A percentile compares a stretch with the other conserved stretches of the same genome.
Conservation (phyloP, 37 sponge, comb jelly and placozoan species). For the Theonella swinhoei region DNA sequence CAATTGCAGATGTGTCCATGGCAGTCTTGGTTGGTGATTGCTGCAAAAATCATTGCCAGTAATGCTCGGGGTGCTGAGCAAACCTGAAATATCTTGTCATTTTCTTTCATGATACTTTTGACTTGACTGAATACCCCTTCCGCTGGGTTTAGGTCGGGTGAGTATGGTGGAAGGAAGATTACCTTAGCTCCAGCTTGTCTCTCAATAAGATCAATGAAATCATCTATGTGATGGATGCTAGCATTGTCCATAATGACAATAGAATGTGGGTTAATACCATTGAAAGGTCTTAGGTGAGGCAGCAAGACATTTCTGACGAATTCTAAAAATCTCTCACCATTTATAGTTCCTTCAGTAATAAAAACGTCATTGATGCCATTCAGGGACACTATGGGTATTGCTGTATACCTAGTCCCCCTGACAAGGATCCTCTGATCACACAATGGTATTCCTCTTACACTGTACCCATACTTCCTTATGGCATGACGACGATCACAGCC, state of each 20-base stretch:
- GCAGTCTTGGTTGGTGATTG: background rate
- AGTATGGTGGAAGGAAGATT: conserved; percentile 14
- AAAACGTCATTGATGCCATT: conserved; percentile 24
- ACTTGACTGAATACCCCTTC: conserved; percentile 17
- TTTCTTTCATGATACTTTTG: background rate
- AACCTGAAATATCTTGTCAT: background rate
- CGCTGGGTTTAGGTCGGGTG: conserved; percentile 13
- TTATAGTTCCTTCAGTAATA: conserved; percentile 20
- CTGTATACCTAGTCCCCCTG: conserved; percentile 9
- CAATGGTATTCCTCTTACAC: conserved; percentile 19
- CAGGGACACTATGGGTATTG: conserved; percentile 5
- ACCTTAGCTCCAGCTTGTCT: conserved; percentile 18
- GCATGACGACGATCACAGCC: conserved; percentile 9
- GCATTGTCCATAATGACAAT: conserved; percentile 21
- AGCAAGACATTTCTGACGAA: conserved; percentile 16
- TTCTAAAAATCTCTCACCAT: conserved; percentile 12
- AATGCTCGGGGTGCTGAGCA: background rate
- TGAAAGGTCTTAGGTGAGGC: conserved; percentile 17
- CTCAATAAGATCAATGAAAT: conserved; percentile 18
- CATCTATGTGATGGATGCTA: background rate
- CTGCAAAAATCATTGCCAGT: background rate
- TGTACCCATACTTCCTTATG: conserved; percentile 9
- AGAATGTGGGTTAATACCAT: conserved; percentile 2
- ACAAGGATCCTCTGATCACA: conserved; percentile 8
- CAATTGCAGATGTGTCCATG: background rate